A percentile compares a stretch with the other conserved stretches of the same genome.
Evolutionary conservation across 2,888 invertebrate genomes (phyloP).

Genomic region (Diachrysia chrysitis): DNA sequence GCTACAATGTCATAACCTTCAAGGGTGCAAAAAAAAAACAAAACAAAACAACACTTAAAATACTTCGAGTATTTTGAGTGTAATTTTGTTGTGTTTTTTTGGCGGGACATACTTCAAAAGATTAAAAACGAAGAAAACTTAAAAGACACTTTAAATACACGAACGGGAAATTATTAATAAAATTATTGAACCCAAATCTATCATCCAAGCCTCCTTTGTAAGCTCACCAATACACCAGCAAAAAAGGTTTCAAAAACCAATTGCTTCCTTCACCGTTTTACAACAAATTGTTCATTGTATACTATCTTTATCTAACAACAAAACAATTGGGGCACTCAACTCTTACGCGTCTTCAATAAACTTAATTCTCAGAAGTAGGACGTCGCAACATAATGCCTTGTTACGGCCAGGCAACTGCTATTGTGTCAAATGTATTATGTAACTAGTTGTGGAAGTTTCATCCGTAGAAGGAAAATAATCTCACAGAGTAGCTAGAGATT

Average conservation of each 20-base stretch:
- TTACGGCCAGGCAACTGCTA: constrained; percentile 44
- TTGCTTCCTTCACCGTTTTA: not conserved
- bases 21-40: no score
- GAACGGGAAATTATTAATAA: not conserved
- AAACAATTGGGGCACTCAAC: constrained; percentile 37
- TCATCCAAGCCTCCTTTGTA: not conserved
- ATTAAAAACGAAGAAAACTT: no score
- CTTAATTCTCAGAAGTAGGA: constrained; percentile 55
- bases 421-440: constrained; percentile 50
- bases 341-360: constrained; percentile 54
- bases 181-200: no score
- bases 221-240: not conserved
- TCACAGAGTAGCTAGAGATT: not conserved
- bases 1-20: no score
- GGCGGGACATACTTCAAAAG: no score
- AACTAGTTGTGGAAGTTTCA: not conserved
- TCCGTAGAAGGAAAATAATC: not conserved
- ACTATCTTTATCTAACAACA: constrained; percentile 11
- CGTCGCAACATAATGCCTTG: constrained; percentile 48
- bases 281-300: not conserved
- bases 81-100: no score
- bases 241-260: not conserved
- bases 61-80: no score
- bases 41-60: no score
- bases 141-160: no score